Conservation (phyloP, 2,797 vertebrate species). For the Microchirus variegatus region DNA sequence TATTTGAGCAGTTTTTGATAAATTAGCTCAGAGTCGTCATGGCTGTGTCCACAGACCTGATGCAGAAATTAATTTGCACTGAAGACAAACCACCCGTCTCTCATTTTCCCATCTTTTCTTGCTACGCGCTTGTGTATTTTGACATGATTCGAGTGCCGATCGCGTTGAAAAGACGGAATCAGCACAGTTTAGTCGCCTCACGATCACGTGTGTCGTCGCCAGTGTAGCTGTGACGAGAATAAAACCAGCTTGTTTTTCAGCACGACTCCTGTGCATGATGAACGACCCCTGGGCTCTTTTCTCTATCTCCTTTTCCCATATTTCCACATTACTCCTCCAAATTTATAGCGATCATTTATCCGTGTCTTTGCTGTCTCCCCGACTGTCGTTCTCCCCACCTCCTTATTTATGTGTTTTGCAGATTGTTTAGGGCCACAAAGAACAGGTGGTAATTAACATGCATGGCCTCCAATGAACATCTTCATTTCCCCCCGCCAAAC, state of each 20-base stretch:
- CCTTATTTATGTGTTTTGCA: constrained; percentile 41
- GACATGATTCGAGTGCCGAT: too few species aligned
- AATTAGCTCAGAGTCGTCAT: too few species aligned
- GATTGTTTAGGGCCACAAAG: constrained; percentile 35
- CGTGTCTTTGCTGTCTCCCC: constrained; percentile 8
- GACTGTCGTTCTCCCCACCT: constrained; percentile 8
- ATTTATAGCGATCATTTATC: constrained; percentile 14
- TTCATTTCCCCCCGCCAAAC: constrained; percentile 16
- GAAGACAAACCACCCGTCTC: too few species aligned
- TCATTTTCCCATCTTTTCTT: too few species aligned
- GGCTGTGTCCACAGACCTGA: too few species aligned
- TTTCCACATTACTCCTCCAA: background rate
- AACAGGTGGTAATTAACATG: constrained; percentile 57
- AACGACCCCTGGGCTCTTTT: background rate
- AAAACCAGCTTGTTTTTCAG: background rate
- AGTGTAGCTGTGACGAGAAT: too few species aligned
- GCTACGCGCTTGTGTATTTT: too few species aligned
- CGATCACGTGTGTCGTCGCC: too few species aligned
- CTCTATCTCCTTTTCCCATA: background rate
- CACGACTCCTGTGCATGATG: background rate
- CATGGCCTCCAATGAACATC: constrained; percentile 29
- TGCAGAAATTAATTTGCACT: too few species aligned
- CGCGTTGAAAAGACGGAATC: too few species aligned
- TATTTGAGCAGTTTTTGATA: too few species aligned
- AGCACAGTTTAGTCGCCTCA: too few species aligned